Percentiles rank a stretch among this genome's conserved stretches.
These are phyloP conservation scores for Panzeria rudis DNA, from an alignment of 2,888 invertebrate genomes.

Conservation along the genomic window DNA sequence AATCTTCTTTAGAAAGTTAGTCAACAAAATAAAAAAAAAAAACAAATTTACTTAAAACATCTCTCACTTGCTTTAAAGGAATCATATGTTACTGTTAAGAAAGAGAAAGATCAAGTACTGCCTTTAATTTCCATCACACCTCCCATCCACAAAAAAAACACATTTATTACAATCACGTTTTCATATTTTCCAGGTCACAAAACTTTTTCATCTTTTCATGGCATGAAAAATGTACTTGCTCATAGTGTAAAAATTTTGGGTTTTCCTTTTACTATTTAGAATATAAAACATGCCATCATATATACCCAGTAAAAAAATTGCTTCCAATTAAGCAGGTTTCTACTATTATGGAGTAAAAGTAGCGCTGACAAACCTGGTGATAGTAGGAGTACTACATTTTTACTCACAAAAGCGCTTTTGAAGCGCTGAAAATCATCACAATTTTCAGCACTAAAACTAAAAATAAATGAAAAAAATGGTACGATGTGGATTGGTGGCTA, in stretches of 20 bases:
- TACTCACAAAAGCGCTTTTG: too few relatives aligned
- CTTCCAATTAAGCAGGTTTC: too few relatives aligned
- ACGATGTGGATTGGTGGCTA: too few relatives aligned
- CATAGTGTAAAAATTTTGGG: slow-evolving; percentile 19
- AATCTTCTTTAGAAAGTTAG: neutral
- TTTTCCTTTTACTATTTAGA: slow-evolving; percentile 25
- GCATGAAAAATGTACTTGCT: slow-evolving; percentile 27
- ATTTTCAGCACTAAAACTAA: too few relatives aligned
- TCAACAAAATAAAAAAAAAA: neutral
- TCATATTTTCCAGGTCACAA: slow-evolving; percentile 67
- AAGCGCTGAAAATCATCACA: too few relatives aligned
- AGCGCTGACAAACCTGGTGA: too few relatives aligned
- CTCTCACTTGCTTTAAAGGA: neutral
- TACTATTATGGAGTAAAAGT: too few relatives aligned
- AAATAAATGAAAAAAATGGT: slow-evolving; percentile 17
- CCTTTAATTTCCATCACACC: slow-evolving; percentile 14
- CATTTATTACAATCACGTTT: slow-evolving; percentile 62
- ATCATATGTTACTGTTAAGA: slow-evolving; percentile 19
- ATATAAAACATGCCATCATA: slow-evolving; percentile 35
- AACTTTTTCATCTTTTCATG: slow-evolving; percentile 48
- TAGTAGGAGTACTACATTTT: too few relatives aligned
- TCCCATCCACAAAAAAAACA: neutral
- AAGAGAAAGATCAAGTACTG: neutral
- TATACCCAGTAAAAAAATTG: too few relatives aligned
- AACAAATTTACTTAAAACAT: neutral